Percentiles rank a stretch among this genome's conserved stretches.
Conservation (phyloP, 37 sponge, comb jelly and placozoan species). For the Ephydatia muelleri region DNA sequence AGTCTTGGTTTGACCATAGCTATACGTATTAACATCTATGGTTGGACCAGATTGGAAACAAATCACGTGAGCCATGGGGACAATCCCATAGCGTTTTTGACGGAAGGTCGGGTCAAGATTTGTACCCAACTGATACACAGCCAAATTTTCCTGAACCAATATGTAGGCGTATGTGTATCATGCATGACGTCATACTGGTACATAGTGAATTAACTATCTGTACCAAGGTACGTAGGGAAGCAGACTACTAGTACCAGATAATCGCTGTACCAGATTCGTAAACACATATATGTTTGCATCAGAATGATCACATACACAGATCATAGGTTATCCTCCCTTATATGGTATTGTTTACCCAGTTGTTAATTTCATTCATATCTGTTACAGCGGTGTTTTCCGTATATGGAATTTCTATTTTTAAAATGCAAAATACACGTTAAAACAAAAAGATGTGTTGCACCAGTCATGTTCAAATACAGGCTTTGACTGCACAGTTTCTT, state of each 20-base stretch:
- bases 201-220: too few species aligned
- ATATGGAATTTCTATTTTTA: background rate
- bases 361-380: background rate
- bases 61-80: too few species aligned
- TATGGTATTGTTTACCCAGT: background rate
- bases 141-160: too few species aligned
- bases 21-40: too few species aligned
- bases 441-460: background rate
- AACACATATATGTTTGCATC: background rate
- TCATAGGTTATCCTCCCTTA: background rate
- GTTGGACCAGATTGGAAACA: too few species aligned
- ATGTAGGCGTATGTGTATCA: too few species aligned
- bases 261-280: background rate
- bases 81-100: too few species aligned
- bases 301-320: background rate
- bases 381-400: background rate
- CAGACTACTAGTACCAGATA: slow-evolving; percentile 1
- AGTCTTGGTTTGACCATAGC: too few species aligned
- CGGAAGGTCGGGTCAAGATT: too few species aligned
- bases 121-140: too few species aligned
- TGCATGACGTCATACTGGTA: too few species aligned
- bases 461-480: background rate
- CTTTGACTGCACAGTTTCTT: background rate
- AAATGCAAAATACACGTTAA: background rate
- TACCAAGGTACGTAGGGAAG: too few species aligned